Evolutionary conservation across 2,113 vertebrate species (phyloP), one percentile per base, ranked within the genome.

Genomic region (Nansenia antarctica): DNA sequence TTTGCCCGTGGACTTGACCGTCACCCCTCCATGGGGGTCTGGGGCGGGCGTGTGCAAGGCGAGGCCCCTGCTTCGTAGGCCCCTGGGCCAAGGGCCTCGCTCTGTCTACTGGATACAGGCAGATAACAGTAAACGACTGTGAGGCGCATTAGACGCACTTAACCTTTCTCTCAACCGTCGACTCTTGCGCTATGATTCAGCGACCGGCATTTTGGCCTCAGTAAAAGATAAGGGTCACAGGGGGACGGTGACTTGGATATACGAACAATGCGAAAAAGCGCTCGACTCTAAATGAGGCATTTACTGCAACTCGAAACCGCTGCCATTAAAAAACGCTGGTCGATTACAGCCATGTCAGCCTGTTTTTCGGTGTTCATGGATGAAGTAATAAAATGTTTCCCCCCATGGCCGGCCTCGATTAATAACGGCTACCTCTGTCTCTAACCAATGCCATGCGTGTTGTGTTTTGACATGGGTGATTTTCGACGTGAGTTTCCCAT

Each of bases 361-460:
- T n/a, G 18, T 75, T 73, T 68, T n/a, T 73, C 31, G 75, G 62
- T 34, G 42, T 37, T 77, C 57, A 24, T 66, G 37, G 77, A 67
- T 68, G 26, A n/a, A 62, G 60, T 65, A 79, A 69, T 83, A 80
- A 82, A 82, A 74, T 76, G 42, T 68, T 15, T 60, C 69, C 67
- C 42, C 72, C 65, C 27, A 30, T 65, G 69, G 32, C 65, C 59
- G 27, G 0, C 62, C 62, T 0, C 15, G n/a, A n/a, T n/a, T 58
- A 67, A 70, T 18, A 74, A 78, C 61, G 58, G 57, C 27, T 65
- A 74, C 32, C 81, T 75, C 69, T 62, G 52, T 60, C 26, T 71
- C 70, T 82, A 80, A 85, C 53, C 47, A 76, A 61, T 20, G 69
- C 76, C 79, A 82, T 67, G 55, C 15, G 5, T 72, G 59, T 26